A percentile compares a stretch with the other conserved stretches of the same genome.
phyloP scores from a whole-genome alignment of 2,888 invertebrate genomes.

The Lymantria dispar region DNA sequence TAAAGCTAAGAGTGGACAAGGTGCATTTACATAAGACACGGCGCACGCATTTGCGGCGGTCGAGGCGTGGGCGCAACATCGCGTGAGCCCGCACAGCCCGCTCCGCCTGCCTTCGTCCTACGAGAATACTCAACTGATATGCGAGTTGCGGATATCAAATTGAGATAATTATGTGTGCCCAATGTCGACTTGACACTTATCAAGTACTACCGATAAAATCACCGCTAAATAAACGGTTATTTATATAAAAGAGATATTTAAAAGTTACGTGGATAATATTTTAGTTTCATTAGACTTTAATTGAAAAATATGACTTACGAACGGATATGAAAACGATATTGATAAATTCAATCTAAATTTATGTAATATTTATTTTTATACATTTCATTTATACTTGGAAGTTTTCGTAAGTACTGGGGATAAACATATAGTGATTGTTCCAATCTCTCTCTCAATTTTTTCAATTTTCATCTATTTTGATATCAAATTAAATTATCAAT shows the following conservation, averaged over 20 bases:
- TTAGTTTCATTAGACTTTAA: background rate
- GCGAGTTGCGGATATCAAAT: slow-evolving; percentile 45
- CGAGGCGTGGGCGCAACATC: slow-evolving; percentile 61
- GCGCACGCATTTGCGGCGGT: slow-evolving; percentile 74
- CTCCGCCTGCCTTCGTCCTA: slow-evolving; percentile 4
- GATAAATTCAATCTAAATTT: no score
- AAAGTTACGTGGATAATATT: background rate
- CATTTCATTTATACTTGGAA: no score
- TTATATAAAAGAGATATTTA: background rate
- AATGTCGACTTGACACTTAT: slow-evolving; percentile 15
- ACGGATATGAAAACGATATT: slow-evolving; percentile 45
- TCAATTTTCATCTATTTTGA: no score
- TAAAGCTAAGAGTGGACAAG: slow-evolving; percentile 72
- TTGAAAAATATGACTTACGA: slow-evolving; percentile 39
- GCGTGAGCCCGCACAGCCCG: slow-evolving; percentile 36
- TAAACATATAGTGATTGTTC: no score
- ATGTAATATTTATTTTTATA: no score
- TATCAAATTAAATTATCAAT: no score
- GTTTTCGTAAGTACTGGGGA: no score
- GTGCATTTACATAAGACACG: slow-evolving; percentile 81
- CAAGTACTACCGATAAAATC: slow-evolving; percentile 11
- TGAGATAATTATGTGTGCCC: slow-evolving; percentile 42
- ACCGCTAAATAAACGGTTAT: background rate
- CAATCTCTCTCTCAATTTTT: no score
- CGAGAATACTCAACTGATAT: slow-evolving; percentile 26